Evolutionary conservation across 2,797 vertebrate genomes (phyloP).

Genomic region (Triplophysa yarkandensis): DNA sequence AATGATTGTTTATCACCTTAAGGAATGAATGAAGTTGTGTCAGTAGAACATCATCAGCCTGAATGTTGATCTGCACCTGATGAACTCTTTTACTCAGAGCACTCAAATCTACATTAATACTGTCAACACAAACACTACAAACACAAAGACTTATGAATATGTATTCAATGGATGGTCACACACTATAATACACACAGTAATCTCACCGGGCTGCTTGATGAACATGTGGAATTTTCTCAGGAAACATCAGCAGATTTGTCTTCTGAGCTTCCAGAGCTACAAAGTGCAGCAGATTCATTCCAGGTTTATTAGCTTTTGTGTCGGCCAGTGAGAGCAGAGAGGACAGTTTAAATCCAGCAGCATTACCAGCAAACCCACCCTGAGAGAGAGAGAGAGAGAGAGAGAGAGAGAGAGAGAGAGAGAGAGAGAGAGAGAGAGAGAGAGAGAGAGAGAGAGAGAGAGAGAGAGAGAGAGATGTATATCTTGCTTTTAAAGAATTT

Average conservation of each 20-base stretch:
- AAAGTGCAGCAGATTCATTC: constrained; percentile 94
- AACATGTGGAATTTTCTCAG: constrained; percentile 80
- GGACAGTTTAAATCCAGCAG: constrained; percentile 90
- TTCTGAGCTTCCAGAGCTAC: constrained; percentile 94
- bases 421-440: too few relatives aligned
- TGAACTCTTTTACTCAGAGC: constrained; percentile 73
- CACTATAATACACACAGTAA: background rate
- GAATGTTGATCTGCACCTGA: constrained; percentile 79
- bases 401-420: too few relatives aligned
- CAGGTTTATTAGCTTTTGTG: constrained; percentile 93
- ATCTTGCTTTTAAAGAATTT: too few relatives aligned
- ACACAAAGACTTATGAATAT: constrained; percentile 20
- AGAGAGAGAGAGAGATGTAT: too few relatives aligned
- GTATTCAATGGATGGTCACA: background rate
- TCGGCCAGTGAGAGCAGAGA: constrained; percentile 91
- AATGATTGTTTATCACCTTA: background rate
- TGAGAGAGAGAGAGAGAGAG: constrained; percentile 59
- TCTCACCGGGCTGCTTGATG: constrained; percentile 84
- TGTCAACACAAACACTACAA: constrained; percentile 84
- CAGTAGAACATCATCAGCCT: constrained; percentile 79
- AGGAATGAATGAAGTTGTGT: constrained; percentile 82
- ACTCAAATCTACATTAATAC: constrained; percentile 80
- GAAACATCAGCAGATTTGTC: constrained; percentile 87
- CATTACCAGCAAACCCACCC: constrained; percentile 91
- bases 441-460: too few relatives aligned